Evolutionary conservation across 1,140 invertebrate genomes (phyloP), one percentile per base, ranked within the genome.

Genomic region (Limonius californicus): DNA sequence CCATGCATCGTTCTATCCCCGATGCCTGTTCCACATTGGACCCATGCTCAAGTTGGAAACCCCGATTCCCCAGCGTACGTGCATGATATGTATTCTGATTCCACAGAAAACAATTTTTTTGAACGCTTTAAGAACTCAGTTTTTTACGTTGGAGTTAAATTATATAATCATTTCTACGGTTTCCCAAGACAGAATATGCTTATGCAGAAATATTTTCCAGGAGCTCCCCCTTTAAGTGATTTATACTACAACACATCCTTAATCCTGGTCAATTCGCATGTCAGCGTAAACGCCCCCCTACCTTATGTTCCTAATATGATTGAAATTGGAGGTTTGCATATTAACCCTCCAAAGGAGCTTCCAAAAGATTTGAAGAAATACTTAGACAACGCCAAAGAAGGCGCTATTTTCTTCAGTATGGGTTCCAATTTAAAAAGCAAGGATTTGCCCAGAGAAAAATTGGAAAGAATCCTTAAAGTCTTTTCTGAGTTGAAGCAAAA

Each of bases 361-460:
- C 71, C 72, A 4, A 55, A 79, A 20, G 78, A 83, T 55, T 68
- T 85, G n/a, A 63, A 82, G 69, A 65, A 78, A 6, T 82, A 79
- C 55, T 61, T 86, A 11, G 78, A 83, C 23, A 71, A 69, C 0
- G 75, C 79, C 6, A 72, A 79, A 15, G 69, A 81, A 23, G 85
- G 85, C 1, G 80, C 82, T 1, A 80, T 87, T 32, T 83, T 84
- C 54, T 82, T 88, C 64, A 85, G 83, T 66, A 75, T 87, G 59
- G 86, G 86, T 2, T 79, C 81, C 0, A 85, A 83, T 76, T 74
- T 85, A 0, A 76, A 82, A 47, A 81, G 82, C 30, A 77, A 80
- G 47, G 79, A 82, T 1, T 76, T 85, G 39, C 70, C 77, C 1
- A 62, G 62, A 18, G 65, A 74, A 2, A 78, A 73, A 53, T 54